A percentile compares a stretch with the other conserved stretches of the same genome.
Conservation (phyloP, 2,888 invertebrate species). For the Rhingia rostrata region DNA sequence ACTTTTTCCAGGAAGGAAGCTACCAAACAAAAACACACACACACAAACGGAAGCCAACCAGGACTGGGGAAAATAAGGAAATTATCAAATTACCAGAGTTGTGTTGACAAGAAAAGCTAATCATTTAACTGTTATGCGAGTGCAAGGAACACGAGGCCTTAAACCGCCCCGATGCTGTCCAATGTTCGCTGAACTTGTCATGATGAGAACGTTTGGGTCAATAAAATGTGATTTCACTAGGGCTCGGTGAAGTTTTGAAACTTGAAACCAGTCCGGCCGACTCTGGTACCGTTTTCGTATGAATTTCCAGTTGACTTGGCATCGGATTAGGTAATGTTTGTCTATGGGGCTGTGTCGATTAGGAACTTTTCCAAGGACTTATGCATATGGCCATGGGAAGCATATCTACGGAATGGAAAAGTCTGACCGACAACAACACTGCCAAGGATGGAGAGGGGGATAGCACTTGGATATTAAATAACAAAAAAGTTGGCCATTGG, state of each 20-base stretch:
- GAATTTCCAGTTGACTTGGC: constrained; percentile 64
- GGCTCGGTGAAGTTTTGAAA: constrained; percentile 48
- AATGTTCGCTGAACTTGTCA: constrained; percentile 63
- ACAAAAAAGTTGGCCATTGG: constrained; percentile 51
- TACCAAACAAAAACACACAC: background rate
- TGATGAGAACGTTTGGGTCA: constrained; percentile 51
- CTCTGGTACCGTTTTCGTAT: constrained; percentile 54
- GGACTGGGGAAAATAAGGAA: constrained; percentile 49
- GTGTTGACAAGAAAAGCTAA: constrained; percentile 71
- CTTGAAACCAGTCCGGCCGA: constrained; percentile 45
- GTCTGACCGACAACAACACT: constrained; percentile 2
- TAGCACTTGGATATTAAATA: constrained; percentile 59
- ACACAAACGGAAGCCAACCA: background rate
- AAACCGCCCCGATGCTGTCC: background rate
- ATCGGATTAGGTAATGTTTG: constrained; percentile 60
- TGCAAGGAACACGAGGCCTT: background rate
- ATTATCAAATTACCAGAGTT: constrained; percentile 68
- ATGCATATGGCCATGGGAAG: constrained; percentile 32
- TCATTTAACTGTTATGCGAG: constrained; percentile 46
- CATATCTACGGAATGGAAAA: constrained; percentile 12
- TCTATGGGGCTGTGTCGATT: constrained; percentile 70
- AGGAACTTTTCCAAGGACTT: constrained; percentile 60
- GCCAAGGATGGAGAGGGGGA: background rate
- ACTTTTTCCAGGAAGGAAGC: constrained; percentile 64
- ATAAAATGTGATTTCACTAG: constrained; percentile 32